Conservation (phyloP, 2,113 vertebrate genomes). For the Centropristis striata region DNA sequence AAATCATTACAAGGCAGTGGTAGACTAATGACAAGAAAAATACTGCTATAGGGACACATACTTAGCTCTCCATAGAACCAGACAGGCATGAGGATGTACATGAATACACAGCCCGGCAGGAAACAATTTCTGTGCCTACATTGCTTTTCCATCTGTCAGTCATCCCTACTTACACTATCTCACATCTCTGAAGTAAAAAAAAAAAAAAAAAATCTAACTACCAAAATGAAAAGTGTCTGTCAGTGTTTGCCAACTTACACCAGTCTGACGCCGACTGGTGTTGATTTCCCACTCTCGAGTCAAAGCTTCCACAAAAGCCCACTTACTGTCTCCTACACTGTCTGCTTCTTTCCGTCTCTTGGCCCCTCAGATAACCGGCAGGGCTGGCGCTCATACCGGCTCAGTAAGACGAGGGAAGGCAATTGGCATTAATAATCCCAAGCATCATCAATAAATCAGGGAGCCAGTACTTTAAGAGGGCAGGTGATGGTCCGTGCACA, state of each 20-base stretch:
- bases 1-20: not conserved
- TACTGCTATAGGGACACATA: not conserved
- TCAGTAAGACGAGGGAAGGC: constrained; percentile 21
- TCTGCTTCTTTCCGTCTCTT: constrained; percentile 30
- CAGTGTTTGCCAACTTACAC: constrained; percentile 20
- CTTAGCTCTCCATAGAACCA: not conserved
- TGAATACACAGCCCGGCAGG: not conserved
- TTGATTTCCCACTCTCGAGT: constrained; percentile 31
- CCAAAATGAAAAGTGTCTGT: constrained; percentile 37
- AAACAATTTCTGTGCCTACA: constrained; percentile 12
- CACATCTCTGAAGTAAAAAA: not conserved
- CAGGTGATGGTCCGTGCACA: constrained; percentile 63
- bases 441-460: constrained; percentile 76
- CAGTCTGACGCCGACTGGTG: constrained; percentile 13
- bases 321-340: constrained; percentile 22
- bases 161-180: not conserved
- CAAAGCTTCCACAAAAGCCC: constrained; percentile 34
- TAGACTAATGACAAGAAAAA: not conserved
- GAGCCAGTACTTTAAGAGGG: constrained; percentile 42
- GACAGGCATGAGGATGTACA: constrained; percentile 5
- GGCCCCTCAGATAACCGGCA: constrained; percentile 18
- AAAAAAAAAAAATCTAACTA: not conserved
- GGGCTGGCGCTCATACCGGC: constrained; percentile 10
- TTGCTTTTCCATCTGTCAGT: constrained; percentile 11
- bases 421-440: constrained; percentile 64